Evolutionary conservation across 2,113 vertebrate species (phyloP), one percentile per base, ranked within the genome.

Genomic region (Clarias magur): DNA sequence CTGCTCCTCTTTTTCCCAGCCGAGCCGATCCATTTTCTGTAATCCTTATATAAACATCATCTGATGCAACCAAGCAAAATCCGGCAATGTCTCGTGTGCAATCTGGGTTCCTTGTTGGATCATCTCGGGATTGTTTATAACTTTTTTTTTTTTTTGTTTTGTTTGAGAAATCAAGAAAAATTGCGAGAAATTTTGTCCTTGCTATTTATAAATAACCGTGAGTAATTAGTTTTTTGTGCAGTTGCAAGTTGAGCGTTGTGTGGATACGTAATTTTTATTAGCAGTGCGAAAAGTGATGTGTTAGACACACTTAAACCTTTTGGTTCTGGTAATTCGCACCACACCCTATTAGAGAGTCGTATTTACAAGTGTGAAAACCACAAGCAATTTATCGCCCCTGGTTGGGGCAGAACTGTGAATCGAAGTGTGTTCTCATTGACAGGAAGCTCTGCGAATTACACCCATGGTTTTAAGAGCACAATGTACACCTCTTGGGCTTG

Each of bases 11-110:
- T 72, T 48, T 82, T 63, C 67, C 62, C 56, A 72, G 54, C 85
- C 60, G 6, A 4, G 7, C 62, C 62, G 76, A 72, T 79, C 63
- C 34, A 11, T 82, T 82, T 81, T 25, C 80, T 75, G 57, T 73
- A 82, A 87, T 82, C 67, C 42, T 59, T 63, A 48, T 73, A 30
- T 54, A 87, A 53, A 53, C 70, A 54, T 82, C 27, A 30, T 87
- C 68, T 87, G 86, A 63, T 75, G 80, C 86, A 87, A 63, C 62
- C 80, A 11, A 25, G 65, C n/a, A 62, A 42, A 82, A 87, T 82
- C 62, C 54, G 11, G n/a, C 42, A 21, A 38, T 15, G 76, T 30
- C 16, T 59, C 27, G 25, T n/a, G 67, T 62, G 79, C 79, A 82
- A 72, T 82, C 85, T 75, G 25, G 21, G 54, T 56, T 62, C 15